These are phyloP conservation scores for Lucinisca nassula DNA, from an alignment of 2,888 invertebrate genomes.

Conservation along the genomic window DNA sequence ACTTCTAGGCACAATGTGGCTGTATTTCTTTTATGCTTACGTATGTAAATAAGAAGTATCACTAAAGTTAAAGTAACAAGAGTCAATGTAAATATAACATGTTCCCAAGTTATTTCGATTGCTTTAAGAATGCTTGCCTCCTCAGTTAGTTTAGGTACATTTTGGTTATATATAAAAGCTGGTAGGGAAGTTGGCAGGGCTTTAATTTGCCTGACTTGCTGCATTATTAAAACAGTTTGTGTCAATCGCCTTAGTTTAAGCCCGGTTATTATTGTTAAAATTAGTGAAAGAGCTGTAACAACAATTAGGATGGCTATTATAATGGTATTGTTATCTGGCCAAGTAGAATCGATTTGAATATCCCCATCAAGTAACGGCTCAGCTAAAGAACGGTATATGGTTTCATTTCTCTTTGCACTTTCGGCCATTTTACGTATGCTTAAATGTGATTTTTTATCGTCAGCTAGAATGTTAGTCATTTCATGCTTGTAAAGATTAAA, in stretches of 20 bases:
- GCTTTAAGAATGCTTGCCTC: background rate
- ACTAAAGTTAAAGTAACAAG: background rate
- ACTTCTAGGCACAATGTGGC: background rate
- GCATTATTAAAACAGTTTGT: background rate
- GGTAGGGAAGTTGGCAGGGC: background rate
- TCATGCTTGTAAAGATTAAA: slow-evolving; percentile 16
- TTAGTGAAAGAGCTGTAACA: background rate
- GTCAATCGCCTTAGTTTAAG: background rate
- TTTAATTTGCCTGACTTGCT: background rate
- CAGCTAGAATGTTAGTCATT: background rate
- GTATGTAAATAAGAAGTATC: background rate
- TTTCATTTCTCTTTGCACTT: slow-evolving; percentile 1
- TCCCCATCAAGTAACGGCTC: slow-evolving; percentile 7
- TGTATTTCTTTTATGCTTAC: background rate
- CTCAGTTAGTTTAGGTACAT: background rate
- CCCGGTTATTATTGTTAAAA: background rate
- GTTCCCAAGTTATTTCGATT: background rate
- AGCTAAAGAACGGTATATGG: background rate
- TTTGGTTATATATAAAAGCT: background rate
- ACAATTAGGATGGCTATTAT: background rate
- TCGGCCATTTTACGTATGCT: background rate
- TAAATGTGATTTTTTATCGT: background rate
- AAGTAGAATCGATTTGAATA: background rate
- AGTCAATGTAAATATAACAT: background rate
- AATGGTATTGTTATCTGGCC: background rate